Evolutionary conservation across 2,113 vertebrate species (phyloP).

Genomic region (Periophthalmodon schlosseri): DNA sequence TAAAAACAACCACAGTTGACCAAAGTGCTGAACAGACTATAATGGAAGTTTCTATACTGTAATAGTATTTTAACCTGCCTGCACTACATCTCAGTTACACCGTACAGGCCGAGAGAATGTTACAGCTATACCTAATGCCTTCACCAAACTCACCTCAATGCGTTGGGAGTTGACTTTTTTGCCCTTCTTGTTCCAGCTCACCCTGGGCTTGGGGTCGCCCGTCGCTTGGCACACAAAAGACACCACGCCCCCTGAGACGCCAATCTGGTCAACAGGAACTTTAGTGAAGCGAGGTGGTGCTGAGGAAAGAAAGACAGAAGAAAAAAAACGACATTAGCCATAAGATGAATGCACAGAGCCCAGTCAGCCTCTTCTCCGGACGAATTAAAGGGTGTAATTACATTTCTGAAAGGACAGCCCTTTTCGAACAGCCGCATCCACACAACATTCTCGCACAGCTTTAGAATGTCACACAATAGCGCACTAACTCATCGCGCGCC

Average conservation of each 20-base stretch:
- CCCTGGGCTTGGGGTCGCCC: conserved; percentile 91
- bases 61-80: not conserved
- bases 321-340: conserved; percentile 11
- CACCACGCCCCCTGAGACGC: conserved; percentile 94
- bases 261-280: conserved; percentile 93
- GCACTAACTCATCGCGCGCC: conserved; percentile 12
- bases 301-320: conserved; percentile 28
- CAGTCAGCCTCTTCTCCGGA: conserved; percentile 18
- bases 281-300: conserved; percentile 88
- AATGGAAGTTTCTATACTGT: no score
- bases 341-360: conserved; percentile 10
- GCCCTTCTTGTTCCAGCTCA: conserved; percentile 98
- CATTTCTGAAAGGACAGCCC: conserved; percentile 37
- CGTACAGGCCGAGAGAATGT: not conserved
- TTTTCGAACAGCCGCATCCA: conserved; percentile 14
- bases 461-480: conserved; percentile 23
- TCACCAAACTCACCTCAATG: conserved; percentile 85
- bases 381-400: conserved; percentile 28
- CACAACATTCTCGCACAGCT: conserved; percentile 14
- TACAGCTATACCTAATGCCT: not conserved
- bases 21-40: no score
- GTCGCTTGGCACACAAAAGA: conserved; percentile 98
- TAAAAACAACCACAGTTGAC: no score
- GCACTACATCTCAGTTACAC: not conserved
- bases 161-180: conserved; percentile 98